Percentiles rank a stretch among this genome's conserved stretches.
Evolutionary conservation across 2,888 invertebrate genomes (phyloP).

Genomic region (Dromius quadrimaculatus): DNA sequence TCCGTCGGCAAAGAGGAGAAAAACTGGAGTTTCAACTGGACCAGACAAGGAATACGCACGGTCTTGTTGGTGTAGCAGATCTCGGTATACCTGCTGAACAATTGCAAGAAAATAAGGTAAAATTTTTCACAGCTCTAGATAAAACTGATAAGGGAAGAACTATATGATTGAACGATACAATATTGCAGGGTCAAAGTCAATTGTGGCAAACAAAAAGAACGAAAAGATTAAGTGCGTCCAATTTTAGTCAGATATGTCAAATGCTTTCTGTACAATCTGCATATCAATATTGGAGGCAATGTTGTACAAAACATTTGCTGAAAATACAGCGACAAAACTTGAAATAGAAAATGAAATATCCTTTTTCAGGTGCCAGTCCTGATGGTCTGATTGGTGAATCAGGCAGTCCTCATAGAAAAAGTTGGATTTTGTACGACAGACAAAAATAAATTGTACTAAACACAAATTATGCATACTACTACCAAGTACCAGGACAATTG

Average conservation of each 20-base stretch:
- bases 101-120: constrained; percentile 1
- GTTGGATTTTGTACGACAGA: too few species aligned
- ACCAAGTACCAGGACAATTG: too few species aligned
- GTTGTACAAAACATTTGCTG: not conserved
- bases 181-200: not conserved
- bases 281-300: not conserved
- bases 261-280: not conserved
- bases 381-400: too few species aligned
- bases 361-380: too few species aligned
- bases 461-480: too few species aligned
- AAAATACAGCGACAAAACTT: not conserved
- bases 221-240: constrained; percentile 1
- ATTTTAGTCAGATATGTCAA: not conserved
- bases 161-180: not conserved
- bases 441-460: too few species aligned
- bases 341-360: constrained; percentile 6
- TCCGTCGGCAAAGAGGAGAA: not conserved
- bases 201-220: constrained; percentile 1
- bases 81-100: constrained; percentile 17
- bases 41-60: constrained; percentile 22
- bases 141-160: constrained; percentile 24
- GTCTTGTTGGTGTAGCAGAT: not conserved
- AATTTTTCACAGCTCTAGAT: constrained; percentile 1
- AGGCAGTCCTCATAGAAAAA: too few species aligned
- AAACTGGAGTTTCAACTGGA: not conserved